Percentiles rank a stretch among this genome's conserved stretches.
These are phyloP conservation scores for Tylochromis polylepis DNA, from an alignment of 2,113 vertebrate genomes.

Conservation along the genomic window DNA sequence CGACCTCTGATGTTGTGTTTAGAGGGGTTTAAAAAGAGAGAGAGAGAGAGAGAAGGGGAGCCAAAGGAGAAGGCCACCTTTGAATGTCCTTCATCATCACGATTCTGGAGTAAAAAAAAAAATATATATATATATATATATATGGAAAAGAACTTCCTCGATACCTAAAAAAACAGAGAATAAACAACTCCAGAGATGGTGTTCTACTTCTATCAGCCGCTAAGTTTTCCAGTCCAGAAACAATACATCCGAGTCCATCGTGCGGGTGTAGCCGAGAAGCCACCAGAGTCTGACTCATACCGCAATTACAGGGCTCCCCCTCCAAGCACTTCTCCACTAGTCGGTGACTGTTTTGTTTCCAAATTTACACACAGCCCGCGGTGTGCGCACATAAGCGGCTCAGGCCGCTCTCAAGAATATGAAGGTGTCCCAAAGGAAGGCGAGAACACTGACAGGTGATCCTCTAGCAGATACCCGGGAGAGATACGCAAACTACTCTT, in stretches of 20 bases:
- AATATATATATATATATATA: not conserved
- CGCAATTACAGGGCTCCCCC: conserved; percentile 40
- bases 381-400: not conserved
- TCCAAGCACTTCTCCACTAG: conserved; percentile 21
- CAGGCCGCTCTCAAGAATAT: not conserved
- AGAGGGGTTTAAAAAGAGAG: not conserved
- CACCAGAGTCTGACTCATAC: conserved; percentile 58
- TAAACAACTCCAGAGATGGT: not conserved
- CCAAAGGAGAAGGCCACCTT: not conserved
- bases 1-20: not conserved
- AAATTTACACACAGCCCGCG: conserved; percentile 20
- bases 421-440: not conserved
- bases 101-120: not conserved
- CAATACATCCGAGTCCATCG: conserved; percentile 5
- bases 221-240: not conserved
- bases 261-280: conserved; percentile 16
- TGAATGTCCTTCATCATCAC: not conserved
- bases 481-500: not conserved
- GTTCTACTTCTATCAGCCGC: not conserved
- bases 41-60: not conserved
- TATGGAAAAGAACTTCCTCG: rapidly evolving
- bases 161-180: not conserved
- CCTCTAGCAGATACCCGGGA: not conserved
- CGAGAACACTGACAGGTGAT: not conserved
- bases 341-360: conserved; percentile 21